Evolutionary conservation across 2,113 vertebrate genomes (phyloP).

Genomic region (Lonchura striata): DNA sequence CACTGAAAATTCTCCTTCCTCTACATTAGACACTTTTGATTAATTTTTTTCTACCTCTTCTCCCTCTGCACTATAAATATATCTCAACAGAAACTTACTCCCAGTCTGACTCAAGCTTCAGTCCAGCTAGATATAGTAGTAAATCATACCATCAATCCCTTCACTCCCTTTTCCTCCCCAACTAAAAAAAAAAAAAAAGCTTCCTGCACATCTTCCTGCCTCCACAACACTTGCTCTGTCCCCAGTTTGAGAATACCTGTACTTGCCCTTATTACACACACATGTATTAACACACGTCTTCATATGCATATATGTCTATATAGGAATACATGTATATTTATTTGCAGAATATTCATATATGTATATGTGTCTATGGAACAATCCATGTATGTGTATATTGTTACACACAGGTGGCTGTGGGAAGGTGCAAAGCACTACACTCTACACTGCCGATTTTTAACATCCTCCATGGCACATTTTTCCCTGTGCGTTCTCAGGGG

Average conservation of each 20-base stretch:
- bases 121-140: neutral
- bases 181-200: no score
- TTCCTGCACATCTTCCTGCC: neutral
- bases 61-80: neutral
- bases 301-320: no score
- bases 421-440: neutral
- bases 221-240: neutral
- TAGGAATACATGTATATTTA: neutral
- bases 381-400: neutral
- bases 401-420: neutral
- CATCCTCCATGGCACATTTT: neutral
- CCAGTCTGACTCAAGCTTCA: neutral
- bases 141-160: neutral
- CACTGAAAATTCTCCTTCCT: neutral
- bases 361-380: neutral
- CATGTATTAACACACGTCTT: neutral
- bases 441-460: neutral
- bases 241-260: neutral
- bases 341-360: neutral
- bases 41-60: neutral
- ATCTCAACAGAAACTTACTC: neutral
- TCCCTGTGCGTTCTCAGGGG: neutral
- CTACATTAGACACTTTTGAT: neutral
- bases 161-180: neutral
- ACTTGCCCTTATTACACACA: neutral